Percentiles rank a stretch among this genome's conserved stretches.
Evolutionary conservation across 2,888 invertebrate species (phyloP).

Genomic region (Gerris lacustris): DNA sequence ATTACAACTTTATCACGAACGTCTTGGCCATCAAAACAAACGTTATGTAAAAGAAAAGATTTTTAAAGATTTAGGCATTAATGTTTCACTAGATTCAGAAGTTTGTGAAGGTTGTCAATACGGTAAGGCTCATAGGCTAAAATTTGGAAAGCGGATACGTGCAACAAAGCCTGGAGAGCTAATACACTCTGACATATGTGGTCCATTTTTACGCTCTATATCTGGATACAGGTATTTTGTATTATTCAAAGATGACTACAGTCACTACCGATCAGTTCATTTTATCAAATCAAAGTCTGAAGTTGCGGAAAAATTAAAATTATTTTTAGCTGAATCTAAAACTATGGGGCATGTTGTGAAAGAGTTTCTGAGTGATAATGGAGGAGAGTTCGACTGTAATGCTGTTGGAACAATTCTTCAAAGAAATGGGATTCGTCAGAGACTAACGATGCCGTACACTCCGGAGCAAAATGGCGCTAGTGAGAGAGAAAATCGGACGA

Average conservation of each 20-base stretch:
- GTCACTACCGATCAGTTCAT: constrained; percentile 28
- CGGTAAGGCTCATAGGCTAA: constrained; percentile 24
- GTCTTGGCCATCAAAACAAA: constrained; percentile 35
- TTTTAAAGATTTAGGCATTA: constrained; percentile 30
- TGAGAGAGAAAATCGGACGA: constrained; percentile 20
- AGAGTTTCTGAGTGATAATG: constrained; percentile 32
- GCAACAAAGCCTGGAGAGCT: constrained; percentile 17
- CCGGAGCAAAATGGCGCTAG: constrained; percentile 20
- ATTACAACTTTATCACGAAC: constrained; percentile 15
- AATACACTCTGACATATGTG: constrained; percentile 31
- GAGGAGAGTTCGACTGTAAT: constrained; percentile 32
- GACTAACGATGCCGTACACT: constrained; percentile 17
- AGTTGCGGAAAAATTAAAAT: constrained; percentile 10
- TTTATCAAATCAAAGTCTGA: constrained; percentile 26
- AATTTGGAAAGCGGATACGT: constrained; percentile 22
- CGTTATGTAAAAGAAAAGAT: constrained; percentile 31
- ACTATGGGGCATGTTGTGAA: constrained; percentile 29
- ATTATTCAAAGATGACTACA: constrained; percentile 12
- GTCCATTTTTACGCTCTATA: constrained; percentile 29
- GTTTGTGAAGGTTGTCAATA: constrained; percentile 30
- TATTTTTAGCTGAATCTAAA: background rate
- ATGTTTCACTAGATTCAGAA: constrained; percentile 25
- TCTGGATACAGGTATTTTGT: constrained; percentile 24
- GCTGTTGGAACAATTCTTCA: constrained; percentile 28
- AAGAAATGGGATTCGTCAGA: constrained; percentile 13